Conservation (phyloP, 2,888 invertebrate species). For the Emmelina monodactyla region DNA sequence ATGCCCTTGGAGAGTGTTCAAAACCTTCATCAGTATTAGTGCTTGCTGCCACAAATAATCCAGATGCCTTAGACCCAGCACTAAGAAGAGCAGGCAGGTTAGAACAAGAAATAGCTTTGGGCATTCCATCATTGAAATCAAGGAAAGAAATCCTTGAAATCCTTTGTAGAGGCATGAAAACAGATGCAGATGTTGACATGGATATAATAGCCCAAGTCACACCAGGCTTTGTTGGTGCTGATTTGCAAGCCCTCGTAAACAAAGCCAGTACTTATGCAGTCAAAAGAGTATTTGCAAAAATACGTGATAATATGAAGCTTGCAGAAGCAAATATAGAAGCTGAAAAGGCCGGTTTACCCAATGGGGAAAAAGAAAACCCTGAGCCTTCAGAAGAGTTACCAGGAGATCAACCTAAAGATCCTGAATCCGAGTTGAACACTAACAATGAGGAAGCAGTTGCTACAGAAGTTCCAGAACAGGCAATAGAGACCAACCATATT, state of each 20-base stretch:
- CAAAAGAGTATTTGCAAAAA: constrained; percentile 62
- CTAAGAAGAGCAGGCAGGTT: constrained; percentile 91
- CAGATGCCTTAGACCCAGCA: constrained; percentile 92
- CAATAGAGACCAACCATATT: constrained; percentile 16
- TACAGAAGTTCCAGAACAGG: constrained; percentile 19
- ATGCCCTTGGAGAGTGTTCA: constrained; percentile 67
- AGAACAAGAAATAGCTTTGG: constrained; percentile 91
- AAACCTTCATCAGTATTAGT: constrained; percentile 75
- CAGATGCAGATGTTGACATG: constrained; percentile 76
- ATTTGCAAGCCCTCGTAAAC: constrained; percentile 84
- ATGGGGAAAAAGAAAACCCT: constrained; percentile 43
- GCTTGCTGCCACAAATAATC: constrained; percentile 95
- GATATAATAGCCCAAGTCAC: constrained; percentile 80
- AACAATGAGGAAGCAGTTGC: constrained; percentile 10
- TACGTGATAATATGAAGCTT: constrained; percentile 24
- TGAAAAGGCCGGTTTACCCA: constrained; percentile 24
- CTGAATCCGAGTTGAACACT: constrained; percentile 15
- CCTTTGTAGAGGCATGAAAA: constrained; percentile 74
- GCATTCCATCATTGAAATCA: constrained; percentile 88
- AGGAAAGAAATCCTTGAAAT: constrained; percentile 79
- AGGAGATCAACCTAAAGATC: constrained; percentile 21
- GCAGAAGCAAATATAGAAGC: constrained; percentile 17
- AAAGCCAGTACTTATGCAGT: constrained; percentile 91
- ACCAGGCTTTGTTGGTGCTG: constrained; percentile 96
- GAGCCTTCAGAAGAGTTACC: constrained; percentile 20